These are phyloP conservation scores for Lophotriccus pileatus DNA, from an alignment of 2,797 vertebrate species.

Conservation along the genomic window DNA sequence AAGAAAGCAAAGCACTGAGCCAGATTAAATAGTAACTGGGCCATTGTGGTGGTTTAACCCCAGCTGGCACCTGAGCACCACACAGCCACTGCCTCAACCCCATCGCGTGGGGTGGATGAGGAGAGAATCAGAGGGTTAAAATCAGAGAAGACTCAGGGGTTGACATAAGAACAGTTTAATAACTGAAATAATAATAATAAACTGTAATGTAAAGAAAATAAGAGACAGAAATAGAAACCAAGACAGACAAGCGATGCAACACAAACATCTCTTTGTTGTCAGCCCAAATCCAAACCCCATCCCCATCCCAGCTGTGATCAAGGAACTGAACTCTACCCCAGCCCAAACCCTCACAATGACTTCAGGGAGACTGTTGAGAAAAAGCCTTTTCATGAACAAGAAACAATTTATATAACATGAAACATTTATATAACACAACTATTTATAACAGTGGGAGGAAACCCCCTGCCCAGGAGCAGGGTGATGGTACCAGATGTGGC, in stretches of 20 bases:
- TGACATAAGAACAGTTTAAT: not conserved
- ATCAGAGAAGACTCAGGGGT: not conserved
- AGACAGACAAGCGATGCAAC: not conserved
- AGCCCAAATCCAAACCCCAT: not conserved
- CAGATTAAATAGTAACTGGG: not conserved
- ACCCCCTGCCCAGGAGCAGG: not conserved
- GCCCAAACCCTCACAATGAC: not conserved
- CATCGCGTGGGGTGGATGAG: accelerated
- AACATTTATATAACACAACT: not conserved
- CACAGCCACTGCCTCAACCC: not conserved
- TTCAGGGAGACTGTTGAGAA: not conserved
- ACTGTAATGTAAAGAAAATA: not conserved
- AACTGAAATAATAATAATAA: not conserved
- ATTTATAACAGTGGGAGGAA: not conserved
- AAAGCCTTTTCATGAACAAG: not conserved
- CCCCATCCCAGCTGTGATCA: not conserved
- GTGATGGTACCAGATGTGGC: not conserved
- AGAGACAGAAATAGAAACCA: not conserved
- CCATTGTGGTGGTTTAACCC: not conserved
- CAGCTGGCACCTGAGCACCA: not conserved
- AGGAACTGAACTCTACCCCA: not conserved
- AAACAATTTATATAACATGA: not conserved
- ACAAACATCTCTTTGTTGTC: not conserved
- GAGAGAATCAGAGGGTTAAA: not conserved
- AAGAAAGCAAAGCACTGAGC: not conserved